Evolutionary conservation across 2,113 vertebrate genomes (phyloP), one percentile per base, ranked within the genome.

Genomic region (Jacana jacana): DNA sequence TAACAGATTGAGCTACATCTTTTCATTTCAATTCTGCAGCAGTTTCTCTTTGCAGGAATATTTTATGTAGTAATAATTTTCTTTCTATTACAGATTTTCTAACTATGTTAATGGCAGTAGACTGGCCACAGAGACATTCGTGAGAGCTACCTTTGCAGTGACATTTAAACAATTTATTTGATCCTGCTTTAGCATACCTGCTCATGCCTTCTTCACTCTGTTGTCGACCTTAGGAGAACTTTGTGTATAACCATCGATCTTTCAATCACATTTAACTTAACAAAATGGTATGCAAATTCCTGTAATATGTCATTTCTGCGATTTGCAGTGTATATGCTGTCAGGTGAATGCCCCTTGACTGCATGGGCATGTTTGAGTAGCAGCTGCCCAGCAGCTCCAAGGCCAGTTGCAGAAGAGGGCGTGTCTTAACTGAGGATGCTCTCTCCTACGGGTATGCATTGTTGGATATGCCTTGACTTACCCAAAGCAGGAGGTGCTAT

Each of bases 131-230:
- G 96, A 97, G 95, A 92, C 82, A 91, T 97, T 71, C 95, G 97
- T 98, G 98, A 98, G 97, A 96, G 94, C 83, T 95, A 97, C 97
- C 97, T 97, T 89, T 88, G 93, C 95, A 90, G 88, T 94, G 97
- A 95, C 95, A 98, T 98, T 98, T 98, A 97, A 96, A 95, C 98
- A 98, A 98, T 98, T 98, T 98, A 96, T 95, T 97, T 98, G 92
- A 97, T 98, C 96, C 97, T 93, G 96, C 95, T 97, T 98, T 97
- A 97, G 97, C 97, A 97, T 98, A 98, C 96, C 96, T 97, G 91
- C 96, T 98, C 96, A 97, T 97, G 97, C 95, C 82, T 97, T 97
- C 97, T 81, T 60, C 55, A 83, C 93, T 92, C 52, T 78, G 92
- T 95, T 97, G 87, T 92, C 95, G 94, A 98, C 97, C 97, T 98